These are phyloP conservation scores for Ceyx margarethae DNA, from an alignment of 2,113 vertebrate species.

Conservation along the genomic window DNA sequence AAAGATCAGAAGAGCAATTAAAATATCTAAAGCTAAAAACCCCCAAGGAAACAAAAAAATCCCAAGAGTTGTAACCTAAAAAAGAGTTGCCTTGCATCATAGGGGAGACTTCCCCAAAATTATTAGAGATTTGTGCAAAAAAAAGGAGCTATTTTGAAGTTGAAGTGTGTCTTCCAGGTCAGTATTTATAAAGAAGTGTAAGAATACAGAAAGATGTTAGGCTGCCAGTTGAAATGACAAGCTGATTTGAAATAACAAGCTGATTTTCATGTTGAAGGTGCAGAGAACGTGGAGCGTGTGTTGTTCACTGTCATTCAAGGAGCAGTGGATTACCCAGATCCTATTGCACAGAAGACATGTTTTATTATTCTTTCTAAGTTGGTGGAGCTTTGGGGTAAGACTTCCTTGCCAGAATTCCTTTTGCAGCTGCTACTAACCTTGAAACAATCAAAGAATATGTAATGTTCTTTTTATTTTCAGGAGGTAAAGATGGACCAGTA, in stretches of 20 bases:
- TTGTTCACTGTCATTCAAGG: constrained; percentile 96
- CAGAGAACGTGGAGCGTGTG: constrained; percentile 91
- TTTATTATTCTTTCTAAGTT: constrained; percentile 94
- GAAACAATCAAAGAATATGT: not conserved
- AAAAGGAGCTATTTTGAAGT: constrained; percentile 47
- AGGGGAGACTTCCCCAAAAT: constrained; percentile 45
- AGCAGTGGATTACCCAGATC: constrained; percentile 95
- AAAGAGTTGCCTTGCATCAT: constrained; percentile 50
- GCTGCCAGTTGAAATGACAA: not conserved
- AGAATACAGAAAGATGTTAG: not conserved
- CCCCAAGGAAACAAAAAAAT: not conserved
- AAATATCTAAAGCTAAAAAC: not conserved
- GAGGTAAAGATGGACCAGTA: constrained; percentile 93
- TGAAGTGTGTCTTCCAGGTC: constrained; percentile 31
- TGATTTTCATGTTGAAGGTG: constrained; percentile 69
- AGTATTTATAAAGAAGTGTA: constrained; percentile 7
- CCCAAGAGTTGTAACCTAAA: not conserved
- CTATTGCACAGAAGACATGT: constrained; percentile 95
- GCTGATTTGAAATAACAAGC: not conserved
- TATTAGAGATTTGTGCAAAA: constrained; percentile 38
- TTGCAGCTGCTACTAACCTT: not conserved
- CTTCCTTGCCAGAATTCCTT: not conserved
- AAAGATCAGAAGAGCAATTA: not conserved
- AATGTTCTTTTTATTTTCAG: constrained; percentile 69
- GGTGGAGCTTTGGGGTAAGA: constrained; percentile 93